Evolutionary conservation across 2,888 invertebrate genomes (phyloP).

Genomic region (Cerceris ruficornis): DNA sequence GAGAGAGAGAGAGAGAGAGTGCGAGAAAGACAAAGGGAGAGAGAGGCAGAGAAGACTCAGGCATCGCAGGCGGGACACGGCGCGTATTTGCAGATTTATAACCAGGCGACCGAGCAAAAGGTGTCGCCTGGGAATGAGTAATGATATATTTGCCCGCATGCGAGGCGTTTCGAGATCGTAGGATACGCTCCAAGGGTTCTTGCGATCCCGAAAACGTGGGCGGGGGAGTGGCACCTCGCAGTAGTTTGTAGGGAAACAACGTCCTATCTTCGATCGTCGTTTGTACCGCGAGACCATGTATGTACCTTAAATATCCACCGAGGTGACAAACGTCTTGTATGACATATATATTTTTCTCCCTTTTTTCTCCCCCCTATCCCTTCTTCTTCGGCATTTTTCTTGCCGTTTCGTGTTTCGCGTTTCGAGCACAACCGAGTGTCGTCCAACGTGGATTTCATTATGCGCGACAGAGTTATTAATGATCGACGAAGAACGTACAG

Average conservation of each 20-base stretch:
- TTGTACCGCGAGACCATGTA: slow-evolving; percentile 4
- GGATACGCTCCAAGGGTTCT: slow-evolving; percentile 61
- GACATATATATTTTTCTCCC: slow-evolving; percentile 1
- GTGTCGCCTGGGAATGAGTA: slow-evolving; percentile 72
- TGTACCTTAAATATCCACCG: slow-evolving; percentile 16
- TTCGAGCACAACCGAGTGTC: too few species aligned
- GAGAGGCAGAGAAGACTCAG: slow-evolving; percentile 4
- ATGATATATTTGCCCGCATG: slow-evolving; percentile 72
- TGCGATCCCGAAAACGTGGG: slow-evolving; percentile 64
- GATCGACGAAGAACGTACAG: too few species aligned
- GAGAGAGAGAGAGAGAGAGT: not conserved
- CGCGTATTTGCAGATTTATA: slow-evolving; percentile 71
- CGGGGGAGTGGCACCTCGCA: slow-evolving; percentile 40
- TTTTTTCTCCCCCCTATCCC: too few species aligned
- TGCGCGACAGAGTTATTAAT: too few species aligned
- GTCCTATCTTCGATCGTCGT: slow-evolving; percentile 60
- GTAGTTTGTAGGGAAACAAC: slow-evolving; percentile 65
- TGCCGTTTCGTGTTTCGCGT: too few species aligned
- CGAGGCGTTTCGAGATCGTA: slow-evolving; percentile 68
- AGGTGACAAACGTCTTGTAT: slow-evolving; percentile 12
- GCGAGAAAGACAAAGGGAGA: not conserved
- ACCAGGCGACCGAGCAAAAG: slow-evolving; percentile 65
- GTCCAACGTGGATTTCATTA: too few species aligned
- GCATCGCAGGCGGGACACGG: slow-evolving; percentile 31
- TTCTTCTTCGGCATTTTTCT: too few species aligned